Evolutionary conservation across 1,140 invertebrate genomes (phyloP), one percentile per base, ranked within the genome.

Genomic region (Ceratina calcarata): DNA sequence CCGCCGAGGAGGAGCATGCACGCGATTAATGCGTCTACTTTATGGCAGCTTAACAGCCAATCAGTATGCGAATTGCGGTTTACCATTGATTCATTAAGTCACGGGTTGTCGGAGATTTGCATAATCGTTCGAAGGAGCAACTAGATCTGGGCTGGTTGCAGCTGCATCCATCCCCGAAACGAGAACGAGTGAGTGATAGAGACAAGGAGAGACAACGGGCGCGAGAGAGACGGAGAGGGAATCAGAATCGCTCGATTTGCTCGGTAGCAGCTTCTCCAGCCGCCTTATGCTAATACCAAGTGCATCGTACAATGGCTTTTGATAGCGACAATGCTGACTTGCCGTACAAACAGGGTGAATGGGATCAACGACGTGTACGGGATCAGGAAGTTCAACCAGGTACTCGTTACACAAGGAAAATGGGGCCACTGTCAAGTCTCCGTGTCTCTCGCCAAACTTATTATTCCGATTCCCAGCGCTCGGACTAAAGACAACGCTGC

Each of bases 31-130:
- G 55, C 37, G 37, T 27, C 15, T 61, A 62, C 45, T 51, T 55
- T 78, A 78, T 78, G 20, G 27, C 68, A 64, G 58, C 20, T 69
- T 45, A 53, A 61, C 76, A 62, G 49, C 49, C 76, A 51, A 78
- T 78, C 58, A 64, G 68, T 78, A 79, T 65, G 70, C 77, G 70
- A 79, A 73, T 65, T 58, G 69, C 27, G 69, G 70, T 73, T 79
- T 79, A 74, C 77, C 70, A 66, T 79, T 74, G 77, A 79, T 64
- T 79, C 77, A 79, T 79, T 79, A 79, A 79, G 77, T 73, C 70
- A 71, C 16, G 51, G 70, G 27, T 66, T 60, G 61, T 57, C 77
- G 32, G 77, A 37, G 27, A 79, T 79, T 79, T 79, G 77, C 77
- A 73, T 79, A 79, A 79, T 79, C 77, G 77, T 73, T 73, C 58